A percentile compares a stretch with the other conserved stretches of the same genome.
phyloP scores from a whole-genome alignment of 2,113 vertebrate species.

The Plectropomus leopardus region DNA sequence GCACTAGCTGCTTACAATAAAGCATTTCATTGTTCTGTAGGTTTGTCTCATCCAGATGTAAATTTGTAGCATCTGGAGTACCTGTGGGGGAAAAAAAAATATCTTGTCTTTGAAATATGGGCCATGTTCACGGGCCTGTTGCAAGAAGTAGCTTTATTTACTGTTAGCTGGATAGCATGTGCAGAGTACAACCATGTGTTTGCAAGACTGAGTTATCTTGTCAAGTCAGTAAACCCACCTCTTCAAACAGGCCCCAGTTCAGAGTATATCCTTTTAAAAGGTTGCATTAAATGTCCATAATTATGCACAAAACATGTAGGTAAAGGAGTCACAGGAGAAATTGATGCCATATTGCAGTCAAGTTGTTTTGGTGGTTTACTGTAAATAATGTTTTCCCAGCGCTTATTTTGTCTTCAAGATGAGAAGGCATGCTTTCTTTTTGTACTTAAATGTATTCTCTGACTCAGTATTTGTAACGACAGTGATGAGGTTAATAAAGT shows the following conservation, averaged over 20 bases:
- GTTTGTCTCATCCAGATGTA: slow-evolving; percentile 2
- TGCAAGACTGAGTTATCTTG: background rate
- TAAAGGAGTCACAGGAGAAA: background rate
- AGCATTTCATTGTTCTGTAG: slow-evolving; percentile 27
- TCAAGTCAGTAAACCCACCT: background rate
- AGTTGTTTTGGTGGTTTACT: slow-evolving; percentile 32
- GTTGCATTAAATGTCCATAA: slow-evolving; percentile 16
- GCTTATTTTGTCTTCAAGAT: slow-evolving; percentile 47
- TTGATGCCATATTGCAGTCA: background rate
- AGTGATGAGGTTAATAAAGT: slow-evolving; percentile 65
- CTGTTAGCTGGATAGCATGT: background rate
- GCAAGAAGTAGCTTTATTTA: background rate
- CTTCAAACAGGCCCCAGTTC: background rate
- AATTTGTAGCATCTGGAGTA: background rate
- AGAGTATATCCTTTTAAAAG: background rate
- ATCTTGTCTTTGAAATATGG: slow-evolving; percentile 11
- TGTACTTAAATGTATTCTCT: slow-evolving; percentile 59
- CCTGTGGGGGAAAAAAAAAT: background rate
- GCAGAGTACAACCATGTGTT: background rate
- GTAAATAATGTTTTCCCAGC: slow-evolving; percentile 63
- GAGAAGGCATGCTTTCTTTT: slow-evolving; percentile 43
- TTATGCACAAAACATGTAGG: background rate
- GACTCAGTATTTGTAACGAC: slow-evolving; percentile 52
- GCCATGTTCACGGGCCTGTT: slow-evolving; percentile 1
- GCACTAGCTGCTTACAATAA: background rate